Evolutionary conservation across 2,113 vertebrate species (phyloP), one percentile per base, ranked within the genome.

Genomic region (Meriones unguiculatus): DNA sequence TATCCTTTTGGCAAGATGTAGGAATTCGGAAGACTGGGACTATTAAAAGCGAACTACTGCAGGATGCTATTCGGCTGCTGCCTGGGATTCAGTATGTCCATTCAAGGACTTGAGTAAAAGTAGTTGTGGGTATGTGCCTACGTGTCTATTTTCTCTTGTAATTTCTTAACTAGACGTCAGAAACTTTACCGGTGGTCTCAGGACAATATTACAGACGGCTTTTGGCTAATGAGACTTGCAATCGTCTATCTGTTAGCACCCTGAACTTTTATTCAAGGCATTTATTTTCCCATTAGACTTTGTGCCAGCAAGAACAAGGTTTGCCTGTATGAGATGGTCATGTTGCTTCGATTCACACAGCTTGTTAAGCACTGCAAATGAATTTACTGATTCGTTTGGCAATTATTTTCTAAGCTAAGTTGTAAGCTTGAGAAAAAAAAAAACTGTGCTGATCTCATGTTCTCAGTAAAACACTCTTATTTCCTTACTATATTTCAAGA

Each of bases 261-360:
- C 91, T 95, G 96, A 96, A 96, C 76, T 96, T 96, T 97, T 97
- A 97, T 98, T 98, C 98, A 98, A 97, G 98, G 96, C 96, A 96
- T 96, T 98, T 97, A 98, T 98, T 98, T 98, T 98, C 98, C 98
- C 98, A 98, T 98, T 98, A 98, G 97, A 98, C 86, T 98, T 98
- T 98, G 97, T 98, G 98, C 98, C 97, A 98, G 98, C 93, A 97
- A 97, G 98, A 98, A 95, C 98, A 98, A 98, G 98, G 97, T 98
- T 97, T 98, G 97, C 97, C 98, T 98, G 98, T 98, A 97, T 98
- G 98, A 93, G 97, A 95, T 97, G 97, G 95, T 98, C 97, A 97
- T 98, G 97, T 97, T 97, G 96, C 98, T 98, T 98, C 70, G 90
- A 98, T 95, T 98, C 97, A 93, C 80, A 88, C 94, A 97, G 97